phyloP scores from a whole-genome alignment of 2,797 vertebrate species.

The Limosa lapponica region DNA sequence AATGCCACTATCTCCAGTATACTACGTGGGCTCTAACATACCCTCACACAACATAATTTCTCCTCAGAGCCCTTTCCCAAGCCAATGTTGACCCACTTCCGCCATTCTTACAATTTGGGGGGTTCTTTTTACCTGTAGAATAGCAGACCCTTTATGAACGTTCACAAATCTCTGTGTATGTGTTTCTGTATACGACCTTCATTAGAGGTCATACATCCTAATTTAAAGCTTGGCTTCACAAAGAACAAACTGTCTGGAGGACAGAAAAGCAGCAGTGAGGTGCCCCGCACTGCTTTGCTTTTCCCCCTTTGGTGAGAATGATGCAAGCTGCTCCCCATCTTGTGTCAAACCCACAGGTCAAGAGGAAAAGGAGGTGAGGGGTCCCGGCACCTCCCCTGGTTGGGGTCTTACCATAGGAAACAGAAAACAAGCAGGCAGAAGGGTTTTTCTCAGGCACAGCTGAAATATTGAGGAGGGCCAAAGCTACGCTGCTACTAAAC shows the following conservation, averaged over 20 bases:
- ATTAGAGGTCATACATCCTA: rapidly evolving
- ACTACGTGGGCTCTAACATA: background rate
- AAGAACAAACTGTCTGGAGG: background rate
- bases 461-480: background rate
- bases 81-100: background rate
- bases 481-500: background rate
- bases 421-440: background rate
- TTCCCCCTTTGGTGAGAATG: background rate
- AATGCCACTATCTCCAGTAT: background rate
- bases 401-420: background rate
- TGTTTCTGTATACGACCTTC: background rate
- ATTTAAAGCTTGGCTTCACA: background rate
- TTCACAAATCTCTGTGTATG: rapidly evolving
- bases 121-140: background rate
- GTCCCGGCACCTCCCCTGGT: rapidly evolving
- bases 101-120: background rate
- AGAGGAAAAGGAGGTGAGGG: background rate
- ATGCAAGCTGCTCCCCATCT: background rate
- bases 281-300: background rate
- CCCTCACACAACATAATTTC: background rate
- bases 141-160: background rate
- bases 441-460: background rate
- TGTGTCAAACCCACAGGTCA: background rate
- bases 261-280: background rate
- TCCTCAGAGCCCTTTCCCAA: background rate